Conservation (phyloP, 2,797 vertebrate genomes). For the Manis pentadactyla region DNA sequence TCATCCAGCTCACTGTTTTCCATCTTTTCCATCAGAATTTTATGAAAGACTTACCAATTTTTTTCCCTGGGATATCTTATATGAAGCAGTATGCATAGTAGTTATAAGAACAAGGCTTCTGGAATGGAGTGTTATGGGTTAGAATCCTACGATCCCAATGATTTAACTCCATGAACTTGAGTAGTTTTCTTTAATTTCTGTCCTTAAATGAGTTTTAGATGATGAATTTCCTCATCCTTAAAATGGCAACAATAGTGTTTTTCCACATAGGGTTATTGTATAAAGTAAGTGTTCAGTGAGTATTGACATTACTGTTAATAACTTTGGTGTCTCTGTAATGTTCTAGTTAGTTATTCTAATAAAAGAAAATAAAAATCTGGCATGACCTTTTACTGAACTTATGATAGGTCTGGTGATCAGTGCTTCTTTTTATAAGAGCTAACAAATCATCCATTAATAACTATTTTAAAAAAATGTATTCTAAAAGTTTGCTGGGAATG, state of each 20-base stretch:
- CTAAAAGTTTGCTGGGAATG: background rate
- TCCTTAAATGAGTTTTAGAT: background rate
- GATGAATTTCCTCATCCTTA: background rate
- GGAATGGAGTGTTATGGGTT: background rate
- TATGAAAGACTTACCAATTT: background rate
- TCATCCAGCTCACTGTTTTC: background rate
- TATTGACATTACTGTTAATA: background rate
- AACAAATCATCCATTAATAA: conserved; percentile 3
- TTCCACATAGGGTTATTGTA: background rate
- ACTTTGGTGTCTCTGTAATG: background rate
- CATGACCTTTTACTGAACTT: background rate
- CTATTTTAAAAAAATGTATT: background rate
- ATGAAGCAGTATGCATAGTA: background rate
- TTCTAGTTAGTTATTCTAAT: conserved; percentile 9
- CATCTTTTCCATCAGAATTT: background rate
- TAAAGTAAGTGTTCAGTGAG: background rate
- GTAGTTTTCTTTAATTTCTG: background rate
- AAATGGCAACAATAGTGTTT: background rate
- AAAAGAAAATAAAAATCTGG: background rate
- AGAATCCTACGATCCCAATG: background rate
- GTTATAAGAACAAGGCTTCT: background rate
- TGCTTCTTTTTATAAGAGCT: background rate
- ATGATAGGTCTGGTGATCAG: background rate
- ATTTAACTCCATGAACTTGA: background rate
- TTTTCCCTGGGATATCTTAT: background rate